Evolutionary conservation across 2,888 invertebrate genomes (phyloP), one percentile per base, ranked within the genome.

Genomic region (Eristalinus aeneus): DNA sequence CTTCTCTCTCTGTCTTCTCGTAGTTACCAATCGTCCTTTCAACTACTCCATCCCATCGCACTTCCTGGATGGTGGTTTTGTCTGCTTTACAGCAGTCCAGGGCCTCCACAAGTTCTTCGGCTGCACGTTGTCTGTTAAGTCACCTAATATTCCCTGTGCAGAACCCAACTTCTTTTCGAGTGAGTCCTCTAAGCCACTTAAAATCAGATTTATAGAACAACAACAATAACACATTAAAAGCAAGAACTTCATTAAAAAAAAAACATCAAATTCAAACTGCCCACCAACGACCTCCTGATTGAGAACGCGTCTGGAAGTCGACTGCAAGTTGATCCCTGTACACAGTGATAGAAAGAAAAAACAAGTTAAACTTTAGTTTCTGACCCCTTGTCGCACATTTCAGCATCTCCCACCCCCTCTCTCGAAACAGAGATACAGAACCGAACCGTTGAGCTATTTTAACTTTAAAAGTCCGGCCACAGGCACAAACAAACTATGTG

Each of bases 231-330:
- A 5, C 27, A 27, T 27, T 5, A 2, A 27, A 5, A 22, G 20
- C 32, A 22, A 12, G 12, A 65, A 65, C 64, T 65, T 27, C 27
- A 39, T 46, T 27, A 22, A 46, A 27, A 64, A 65, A 65, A 27
- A 65, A 65, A 65, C 65, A 23, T 27, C 27, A 65, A n/a, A 46
- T 46, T 36, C 31, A 31, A 65, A 53, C 46, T 53, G 46, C 65
- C 27, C 31, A 39, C 11, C 10, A 23, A 9, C 36, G 27, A 4
- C 12, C 65, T 16, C 46, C 9, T 46, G 27, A 65, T 65, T 31
- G 46, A 65, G 46, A 27, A 20, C n/a, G 27, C n/a, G 46, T 46
- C 32, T 32, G 9, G 16, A 4, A 32, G 34, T 46, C 23, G 46
- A 46, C 16, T 5, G 6, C 0, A 6, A 46, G 46, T 46, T 16